Conservation (phyloP, 2,113 vertebrate genomes). For the Alosa alosa region DNA sequence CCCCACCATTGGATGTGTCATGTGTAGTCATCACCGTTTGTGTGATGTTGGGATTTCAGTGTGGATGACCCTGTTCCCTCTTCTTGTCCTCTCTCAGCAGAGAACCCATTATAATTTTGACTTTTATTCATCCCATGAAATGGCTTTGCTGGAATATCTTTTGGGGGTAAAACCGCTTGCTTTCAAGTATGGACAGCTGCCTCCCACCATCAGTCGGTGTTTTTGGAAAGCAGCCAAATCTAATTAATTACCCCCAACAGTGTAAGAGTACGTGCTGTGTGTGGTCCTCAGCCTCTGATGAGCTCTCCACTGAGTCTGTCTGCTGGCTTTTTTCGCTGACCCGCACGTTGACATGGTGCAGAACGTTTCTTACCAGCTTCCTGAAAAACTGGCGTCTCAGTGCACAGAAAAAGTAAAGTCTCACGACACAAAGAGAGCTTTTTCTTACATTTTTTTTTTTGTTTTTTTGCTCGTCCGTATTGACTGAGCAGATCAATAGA, state of each 20-base stretch:
- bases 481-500: conserved; percentile 26
- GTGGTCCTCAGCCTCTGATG: background rate
- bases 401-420: background rate
- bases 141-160: background rate
- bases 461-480: conserved; percentile 8
- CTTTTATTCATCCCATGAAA: background rate
- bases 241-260: background rate
- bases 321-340: background rate
- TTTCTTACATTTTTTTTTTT: background rate
- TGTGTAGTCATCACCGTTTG: too few relatives aligned
- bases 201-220: background rate
- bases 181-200: background rate
- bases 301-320: background rate
- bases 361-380: background rate
- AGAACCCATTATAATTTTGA: background rate
- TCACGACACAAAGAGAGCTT: background rate
- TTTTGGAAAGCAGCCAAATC: background rate
- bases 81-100: background rate
- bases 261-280: background rate
- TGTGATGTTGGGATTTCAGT: too few relatives aligned
- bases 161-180: background rate
- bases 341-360: background rate
- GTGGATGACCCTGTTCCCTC: background rate
- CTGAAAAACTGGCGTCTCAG: background rate
- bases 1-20: too few relatives aligned